Base-by-base conservation (phyloP, 2,113 vertebrate genomes). In the Lasiurus borealis region DNA sequence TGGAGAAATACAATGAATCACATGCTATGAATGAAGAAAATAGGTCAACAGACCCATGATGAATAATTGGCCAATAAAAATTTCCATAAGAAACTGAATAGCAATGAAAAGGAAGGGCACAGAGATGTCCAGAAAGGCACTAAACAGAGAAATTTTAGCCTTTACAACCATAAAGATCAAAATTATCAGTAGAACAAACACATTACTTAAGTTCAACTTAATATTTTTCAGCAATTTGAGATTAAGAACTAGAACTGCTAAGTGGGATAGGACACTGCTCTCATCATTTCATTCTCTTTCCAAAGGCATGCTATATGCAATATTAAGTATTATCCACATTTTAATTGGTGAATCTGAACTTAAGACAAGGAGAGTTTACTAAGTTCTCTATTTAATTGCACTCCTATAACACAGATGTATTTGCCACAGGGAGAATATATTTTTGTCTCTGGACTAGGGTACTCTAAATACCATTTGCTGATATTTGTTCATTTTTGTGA, bases 291-390 rank as follows among this genome's bases (percentile, higher is more conserved):
- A 46, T 94, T 93, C 40, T 88, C 34, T 95, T 44, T 16, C 6
- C 27, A 75, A 13, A 36, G 40, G 11, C 8, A 29, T 48, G 13
- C 34, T 69, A n/a, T 13, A 72, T 69, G 23, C 36, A 6, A 40
- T 73, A 54, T 3, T 50, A 90, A 94, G 27, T 34, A 62, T 59
- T 94, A 27, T 34, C 52, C 34, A 81, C 31, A 75, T 66, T 90
- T 95, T 94, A 94, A 88, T 21, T 93, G 54, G 59, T 87, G 46
- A 95, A 64, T 77, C 57, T 36, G 48, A 68, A 69, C 25, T 94
- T 84, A 59, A 2, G 10, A 76, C 46, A 71, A 88, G 10, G 11
- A 68, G 11, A 57, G 31, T 57, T 83, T 76, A 29, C 21, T 84
- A 82, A 50, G 40, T 8, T 80, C 52, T 72, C 16, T 57, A 36